Percentiles rank a stretch among this genome's conserved stretches.
phyloP scores from a whole-genome alignment of 2,113 vertebrate species.

The Bothrops jararaca region DNA sequence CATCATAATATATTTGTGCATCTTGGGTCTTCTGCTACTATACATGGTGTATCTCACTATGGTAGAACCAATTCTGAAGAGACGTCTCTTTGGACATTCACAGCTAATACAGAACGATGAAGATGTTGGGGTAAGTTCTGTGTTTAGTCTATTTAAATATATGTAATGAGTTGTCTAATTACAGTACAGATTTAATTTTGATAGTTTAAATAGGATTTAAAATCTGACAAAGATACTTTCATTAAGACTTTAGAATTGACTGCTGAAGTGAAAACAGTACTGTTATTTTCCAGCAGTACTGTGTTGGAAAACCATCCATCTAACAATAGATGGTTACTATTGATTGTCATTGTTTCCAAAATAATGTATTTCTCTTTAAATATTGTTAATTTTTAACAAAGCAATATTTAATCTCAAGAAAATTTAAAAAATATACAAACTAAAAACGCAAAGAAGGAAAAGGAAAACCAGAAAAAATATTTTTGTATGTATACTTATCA shows the following conservation, averaged over 20 bases:
- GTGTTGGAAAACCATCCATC: no score
- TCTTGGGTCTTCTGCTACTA: constrained; percentile 91
- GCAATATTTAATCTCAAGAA: not conserved
- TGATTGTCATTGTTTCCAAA: not conserved
- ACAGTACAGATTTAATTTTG: not conserved
- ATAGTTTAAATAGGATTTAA: not conserved
- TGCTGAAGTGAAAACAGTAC: not conserved
- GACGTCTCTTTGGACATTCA: constrained; percentile 93
- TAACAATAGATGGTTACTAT: not conserved
- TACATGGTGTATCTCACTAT: constrained; percentile 98
- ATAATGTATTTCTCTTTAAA: not conserved
- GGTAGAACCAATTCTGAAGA: constrained; percentile 93
- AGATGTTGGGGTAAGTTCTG: constrained; percentile 86
- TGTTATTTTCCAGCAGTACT: not conserved
- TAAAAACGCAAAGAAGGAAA: not conserved
- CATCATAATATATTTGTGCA: constrained; percentile 95
- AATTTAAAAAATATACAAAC: not conserved
- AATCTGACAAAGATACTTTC: not conserved
- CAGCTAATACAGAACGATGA: constrained; percentile 95
- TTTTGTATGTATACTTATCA: not conserved
- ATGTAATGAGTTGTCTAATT: not conserved
- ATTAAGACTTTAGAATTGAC: not conserved
- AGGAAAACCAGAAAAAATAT: not conserved
- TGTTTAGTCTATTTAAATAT: not conserved
- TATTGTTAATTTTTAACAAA: not conserved